Conservation (phyloP, 2,797 vertebrate genomes). For the Urophycis tenuis region DNA sequence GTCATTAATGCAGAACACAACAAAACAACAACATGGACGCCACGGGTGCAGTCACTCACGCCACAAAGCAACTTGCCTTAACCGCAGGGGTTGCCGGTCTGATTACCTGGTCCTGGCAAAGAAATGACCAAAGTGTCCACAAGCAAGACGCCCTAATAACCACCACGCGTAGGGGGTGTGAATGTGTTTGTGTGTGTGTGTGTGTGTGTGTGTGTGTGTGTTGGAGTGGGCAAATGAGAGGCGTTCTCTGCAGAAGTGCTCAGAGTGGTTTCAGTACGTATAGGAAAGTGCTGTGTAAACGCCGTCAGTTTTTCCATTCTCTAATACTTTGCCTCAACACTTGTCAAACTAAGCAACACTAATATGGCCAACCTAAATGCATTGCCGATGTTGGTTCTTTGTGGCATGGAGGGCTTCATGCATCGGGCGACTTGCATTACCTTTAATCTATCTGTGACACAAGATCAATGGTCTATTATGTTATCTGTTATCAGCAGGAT, state of each 20-base stretch:
- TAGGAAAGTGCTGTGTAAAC: not conserved
- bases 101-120: not conserved
- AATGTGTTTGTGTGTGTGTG: too few relatives aligned
- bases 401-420: not conserved
- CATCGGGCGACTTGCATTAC: slow-evolving; percentile 21
- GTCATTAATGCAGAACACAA: not conserved
- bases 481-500: slow-evolving; percentile 45
- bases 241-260: not conserved
- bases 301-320: not conserved
- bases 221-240: not conserved
- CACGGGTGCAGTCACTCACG: not conserved
- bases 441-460: slow-evolving; percentile 51
- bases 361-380: not conserved
- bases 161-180: not conserved
- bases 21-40: not conserved
- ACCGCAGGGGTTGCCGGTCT: not conserved
- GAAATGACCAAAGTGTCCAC: too few relatives aligned
- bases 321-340: not conserved
- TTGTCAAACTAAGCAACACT: not conserved
- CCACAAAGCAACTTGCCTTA: not conserved
- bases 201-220: not conserved
- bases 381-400: not conserved
- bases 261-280: not conserved
- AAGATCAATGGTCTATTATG: slow-evolving; percentile 34
- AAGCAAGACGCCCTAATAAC: not conserved